phyloP scores from a whole-genome alignment of 2,113 vertebrate genomes.

The Saccopteryx leptura region DNA sequence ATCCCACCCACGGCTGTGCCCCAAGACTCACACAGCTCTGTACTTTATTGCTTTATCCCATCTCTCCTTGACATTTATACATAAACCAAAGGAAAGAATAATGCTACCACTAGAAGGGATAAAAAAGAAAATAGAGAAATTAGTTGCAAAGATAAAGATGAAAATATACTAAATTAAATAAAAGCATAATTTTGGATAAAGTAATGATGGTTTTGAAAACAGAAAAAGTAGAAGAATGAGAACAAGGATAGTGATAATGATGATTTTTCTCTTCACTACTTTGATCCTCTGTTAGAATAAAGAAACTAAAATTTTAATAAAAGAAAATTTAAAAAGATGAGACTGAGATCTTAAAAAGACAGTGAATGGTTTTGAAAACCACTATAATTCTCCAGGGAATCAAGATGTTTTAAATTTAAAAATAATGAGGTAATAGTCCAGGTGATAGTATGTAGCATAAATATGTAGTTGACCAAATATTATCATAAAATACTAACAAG shows the following conservation, averaged over 20 bases:
- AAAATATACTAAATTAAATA: neutral
- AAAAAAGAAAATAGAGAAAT: neutral
- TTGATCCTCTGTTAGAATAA: neutral
- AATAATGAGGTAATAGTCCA: neutral
- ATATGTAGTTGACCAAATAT: neutral
- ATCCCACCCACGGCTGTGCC: fast-evolving
- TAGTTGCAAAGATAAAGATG: neutral
- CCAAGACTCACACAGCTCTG: neutral
- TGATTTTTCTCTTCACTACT: neutral
- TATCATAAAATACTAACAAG: conserved; percentile 13
- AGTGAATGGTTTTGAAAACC: neutral
- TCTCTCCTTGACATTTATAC: neutral
- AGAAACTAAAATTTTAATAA: neutral
- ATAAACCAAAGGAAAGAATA: neutral
- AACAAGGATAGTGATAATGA: neutral
- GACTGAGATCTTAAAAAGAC: neutral
- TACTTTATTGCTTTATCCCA: fast-evolving
- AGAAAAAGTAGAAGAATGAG: neutral
- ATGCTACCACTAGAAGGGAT: neutral
- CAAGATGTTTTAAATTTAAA: neutral
- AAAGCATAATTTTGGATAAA: conserved; percentile 17
- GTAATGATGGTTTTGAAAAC: neutral
- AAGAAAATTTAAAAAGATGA: conserved; percentile 16
- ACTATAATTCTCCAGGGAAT: conserved; percentile 9
- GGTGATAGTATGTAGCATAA: neutral